A percentile compares a stretch with the other conserved stretches of the same genome.
These are phyloP conservation scores for Tragelaphus imberbis DNA, from an alignment of 2,113 vertebrate genomes.

Conservation along the genomic window DNA sequence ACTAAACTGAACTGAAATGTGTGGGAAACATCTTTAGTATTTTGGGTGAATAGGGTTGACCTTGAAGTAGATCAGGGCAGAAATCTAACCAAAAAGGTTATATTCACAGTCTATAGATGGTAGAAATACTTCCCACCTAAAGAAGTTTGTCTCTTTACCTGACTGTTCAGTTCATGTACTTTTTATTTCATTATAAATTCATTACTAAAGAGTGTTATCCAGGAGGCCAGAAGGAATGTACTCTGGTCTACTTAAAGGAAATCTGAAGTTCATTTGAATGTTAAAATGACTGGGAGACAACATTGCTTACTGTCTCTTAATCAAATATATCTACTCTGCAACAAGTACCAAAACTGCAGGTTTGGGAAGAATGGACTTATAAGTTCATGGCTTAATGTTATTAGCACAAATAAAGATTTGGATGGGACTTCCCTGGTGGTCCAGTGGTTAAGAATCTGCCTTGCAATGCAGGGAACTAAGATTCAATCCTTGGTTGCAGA, in stretches of 20 bases:
- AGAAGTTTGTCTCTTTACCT: background rate
- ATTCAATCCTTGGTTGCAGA: background rate
- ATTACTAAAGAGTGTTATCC: background rate
- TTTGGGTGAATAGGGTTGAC: background rate
- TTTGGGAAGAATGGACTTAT: background rate
- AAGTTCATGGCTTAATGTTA: background rate
- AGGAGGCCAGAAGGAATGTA: background rate
- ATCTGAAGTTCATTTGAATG: background rate
- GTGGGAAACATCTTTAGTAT: background rate
- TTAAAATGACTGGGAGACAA: background rate
- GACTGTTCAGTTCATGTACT: background rate
- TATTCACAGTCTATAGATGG: background rate
- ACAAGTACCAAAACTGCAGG: background rate
- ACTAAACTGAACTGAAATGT: background rate
- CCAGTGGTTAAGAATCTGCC: background rate
- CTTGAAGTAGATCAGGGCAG: background rate
- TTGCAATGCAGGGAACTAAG: background rate
- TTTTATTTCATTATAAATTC: background rate
- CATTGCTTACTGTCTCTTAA: background rate
- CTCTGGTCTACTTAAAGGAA: background rate
- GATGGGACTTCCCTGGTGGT: background rate
- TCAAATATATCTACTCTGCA: background rate
- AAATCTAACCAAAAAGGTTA: background rate
- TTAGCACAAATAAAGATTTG: background rate
- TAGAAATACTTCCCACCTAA: background rate